Evolutionary conservation across 2,888 invertebrate species (phyloP), one percentile per base, ranked within the genome.

Genomic region (Synergus gifuensis): DNA sequence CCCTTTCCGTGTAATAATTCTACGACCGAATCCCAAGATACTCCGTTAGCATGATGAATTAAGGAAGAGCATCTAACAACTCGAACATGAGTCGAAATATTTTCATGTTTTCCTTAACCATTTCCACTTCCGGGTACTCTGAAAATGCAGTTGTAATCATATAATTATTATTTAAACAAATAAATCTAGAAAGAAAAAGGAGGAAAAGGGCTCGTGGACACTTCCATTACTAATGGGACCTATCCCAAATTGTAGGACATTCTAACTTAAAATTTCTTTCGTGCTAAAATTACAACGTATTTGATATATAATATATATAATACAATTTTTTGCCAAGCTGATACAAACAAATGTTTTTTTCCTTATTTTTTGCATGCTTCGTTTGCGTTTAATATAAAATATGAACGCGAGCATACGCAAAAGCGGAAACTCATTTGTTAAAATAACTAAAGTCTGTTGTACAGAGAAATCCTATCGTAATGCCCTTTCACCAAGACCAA

Each of bases 21-120:
- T 46, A 22, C 46, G 46, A 49, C 69, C 69, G 69, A 69, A 69
- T 69, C 67, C 67, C 46, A 46, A 49, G 46, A 69, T 18, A 44
- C 14, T 28, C 14, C 3, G 28, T 44, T 69, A 46, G 28, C 67
- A 49, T 46, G 46, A 28, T 46, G 67, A 69, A 69, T 69, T 46
- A 49, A 28, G 28, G 22, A 69, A 69, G 16, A 40, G 16, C 16
- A 64, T 40, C 64, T 40, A 64, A 40, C 64, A 64, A 64, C 40
- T 40, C 28, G 28, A 28, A 28, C 3, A 28, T 3, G 28, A 3
- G 28, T 28, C 28, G 28, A 28, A 28, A 28, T 28, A 28, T 28
- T 28, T 28, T 28, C 28, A 28, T 28, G 28, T 28, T 28, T 28
- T 28, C 28, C 28, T 28, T 28, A 28, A 28, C 3, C 3, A 28